These are phyloP conservation scores for Muntiacus reevesi DNA, from an alignment of 2,113 vertebrate species.

Conservation along the genomic window DNA sequence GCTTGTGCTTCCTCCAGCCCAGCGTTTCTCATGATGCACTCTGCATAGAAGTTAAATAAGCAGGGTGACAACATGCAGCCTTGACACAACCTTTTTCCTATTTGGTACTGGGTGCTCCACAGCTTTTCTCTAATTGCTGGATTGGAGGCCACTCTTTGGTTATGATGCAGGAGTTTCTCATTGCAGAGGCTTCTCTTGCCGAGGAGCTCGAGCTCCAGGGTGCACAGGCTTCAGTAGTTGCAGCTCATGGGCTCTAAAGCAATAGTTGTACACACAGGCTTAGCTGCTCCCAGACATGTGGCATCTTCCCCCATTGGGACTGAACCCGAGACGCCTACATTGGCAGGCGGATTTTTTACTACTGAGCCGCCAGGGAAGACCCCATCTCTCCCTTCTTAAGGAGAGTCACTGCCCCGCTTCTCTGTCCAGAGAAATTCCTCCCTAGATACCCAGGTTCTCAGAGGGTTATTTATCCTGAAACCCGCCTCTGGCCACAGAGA, in stretches of 20 bases:
- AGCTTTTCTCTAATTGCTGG: background rate
- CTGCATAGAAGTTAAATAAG: background rate
- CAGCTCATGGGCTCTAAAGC: background rate
- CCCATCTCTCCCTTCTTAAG: background rate
- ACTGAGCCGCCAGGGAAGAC: background rate
- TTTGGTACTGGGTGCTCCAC: background rate
- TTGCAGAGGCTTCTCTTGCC: background rate
- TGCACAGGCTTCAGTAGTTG: background rate
- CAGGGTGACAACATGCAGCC: background rate
- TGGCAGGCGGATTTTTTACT: background rate
- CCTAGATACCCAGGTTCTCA: fast-evolving
- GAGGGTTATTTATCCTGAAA: background rate
- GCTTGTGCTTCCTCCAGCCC: background rate
- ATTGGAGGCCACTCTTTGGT: background rate
- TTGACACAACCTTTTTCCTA: fast-evolving
- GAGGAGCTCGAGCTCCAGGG: background rate
- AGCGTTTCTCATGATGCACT: background rate
- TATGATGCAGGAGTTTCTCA: background rate
- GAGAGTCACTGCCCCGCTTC: fast-evolving
- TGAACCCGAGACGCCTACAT: background rate
- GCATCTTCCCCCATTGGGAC: background rate
- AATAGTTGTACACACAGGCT: background rate
- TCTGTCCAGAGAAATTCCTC: background rate
- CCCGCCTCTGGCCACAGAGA: background rate
- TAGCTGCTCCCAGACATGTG: background rate